These are phyloP conservation scores for Steinernema hermaphroditum DNA, from an alignment of 2,888 invertebrate genomes.

Conservation along the genomic window DNA sequence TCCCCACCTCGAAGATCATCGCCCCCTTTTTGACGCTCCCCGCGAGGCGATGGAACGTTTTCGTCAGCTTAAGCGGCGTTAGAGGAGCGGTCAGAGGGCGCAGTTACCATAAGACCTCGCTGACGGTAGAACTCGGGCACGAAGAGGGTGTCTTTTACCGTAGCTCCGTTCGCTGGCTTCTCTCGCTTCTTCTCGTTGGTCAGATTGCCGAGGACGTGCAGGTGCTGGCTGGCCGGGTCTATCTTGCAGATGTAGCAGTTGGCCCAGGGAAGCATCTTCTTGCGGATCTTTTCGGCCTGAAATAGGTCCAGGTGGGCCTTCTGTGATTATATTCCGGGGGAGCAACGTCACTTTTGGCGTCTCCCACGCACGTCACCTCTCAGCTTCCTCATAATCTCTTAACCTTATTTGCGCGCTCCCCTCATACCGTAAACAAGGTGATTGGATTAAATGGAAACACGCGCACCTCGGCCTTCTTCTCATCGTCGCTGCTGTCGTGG, in stretches of 20 bases:
- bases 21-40: background rate
- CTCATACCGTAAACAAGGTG: background rate
- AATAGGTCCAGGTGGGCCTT: background rate
- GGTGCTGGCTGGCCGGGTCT: slow-evolving; percentile 47
- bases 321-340: too few species aligned
- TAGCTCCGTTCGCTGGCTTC: background rate
- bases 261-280: slow-evolving; percentile 41
- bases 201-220: slow-evolving; percentile 44
- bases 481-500: slow-evolving; percentile 48
- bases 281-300: slow-evolving; percentile 30
- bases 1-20: background rate
- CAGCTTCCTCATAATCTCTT: too few species aligned
- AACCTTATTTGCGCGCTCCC: background rate
- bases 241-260: slow-evolving; percentile 41
- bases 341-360: too few species aligned
- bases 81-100: background rate
- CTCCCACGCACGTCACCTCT: too few species aligned
- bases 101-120: slow-evolving; percentile 20
- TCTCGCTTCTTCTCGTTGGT: background rate
- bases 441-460: background rate
- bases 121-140: slow-evolving; percentile 32
- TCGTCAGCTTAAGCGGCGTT: background rate
- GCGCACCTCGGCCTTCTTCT: slow-evolving; percentile 39
- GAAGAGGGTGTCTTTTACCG: background rate
- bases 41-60: background rate